A percentile compares a stretch with the other conserved stretches of the same genome.
phyloP scores from a whole-genome alignment of 1,140 invertebrate genomes.

The Saccostrea cuccullata region DNA sequence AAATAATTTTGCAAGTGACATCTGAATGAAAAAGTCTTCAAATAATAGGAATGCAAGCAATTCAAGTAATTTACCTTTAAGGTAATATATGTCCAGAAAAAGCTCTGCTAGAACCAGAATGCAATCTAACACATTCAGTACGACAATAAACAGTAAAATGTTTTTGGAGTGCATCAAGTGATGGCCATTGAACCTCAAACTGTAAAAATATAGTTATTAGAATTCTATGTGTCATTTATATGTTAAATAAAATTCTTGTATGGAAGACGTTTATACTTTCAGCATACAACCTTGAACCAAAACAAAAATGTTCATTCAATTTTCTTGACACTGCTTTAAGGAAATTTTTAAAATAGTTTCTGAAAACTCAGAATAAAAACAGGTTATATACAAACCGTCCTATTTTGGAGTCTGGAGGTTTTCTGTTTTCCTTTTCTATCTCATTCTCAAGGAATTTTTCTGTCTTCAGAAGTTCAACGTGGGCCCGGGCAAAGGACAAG shows the following conservation, averaged over 20 bases:
- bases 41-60: background rate
- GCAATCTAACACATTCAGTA: conserved; percentile 69
- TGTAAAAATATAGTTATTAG: conserved; percentile 43
- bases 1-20: too few species aligned
- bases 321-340: background rate
- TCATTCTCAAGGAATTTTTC: conserved; percentile 46
- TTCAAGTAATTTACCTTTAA: conserved; percentile 55
- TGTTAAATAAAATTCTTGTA: too few species aligned
- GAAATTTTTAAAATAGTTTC: background rate
- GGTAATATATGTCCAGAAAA: conserved; percentile 66
- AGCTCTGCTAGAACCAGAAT: conserved; percentile 67
- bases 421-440: conserved; percentile 48
- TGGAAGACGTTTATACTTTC: background rate
- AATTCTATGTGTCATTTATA: too few species aligned
- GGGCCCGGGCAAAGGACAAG: conserved; percentile 41
- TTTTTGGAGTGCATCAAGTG: conserved; percentile 64
- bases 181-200: conserved; percentile 58
- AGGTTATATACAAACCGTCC: conserved; percentile 45
- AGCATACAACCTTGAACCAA: background rate
- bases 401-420: conserved; percentile 39
- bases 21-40: background rate
- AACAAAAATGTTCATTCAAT: background rate
- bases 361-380: background rate
- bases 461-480: conserved; percentile 44
- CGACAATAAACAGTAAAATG: conserved; percentile 62